Percentiles rank a stretch among this genome's conserved stretches.
phyloP scores from a whole-genome alignment of 2,888 invertebrate genomes.

The Notodonta ziczac region DNA sequence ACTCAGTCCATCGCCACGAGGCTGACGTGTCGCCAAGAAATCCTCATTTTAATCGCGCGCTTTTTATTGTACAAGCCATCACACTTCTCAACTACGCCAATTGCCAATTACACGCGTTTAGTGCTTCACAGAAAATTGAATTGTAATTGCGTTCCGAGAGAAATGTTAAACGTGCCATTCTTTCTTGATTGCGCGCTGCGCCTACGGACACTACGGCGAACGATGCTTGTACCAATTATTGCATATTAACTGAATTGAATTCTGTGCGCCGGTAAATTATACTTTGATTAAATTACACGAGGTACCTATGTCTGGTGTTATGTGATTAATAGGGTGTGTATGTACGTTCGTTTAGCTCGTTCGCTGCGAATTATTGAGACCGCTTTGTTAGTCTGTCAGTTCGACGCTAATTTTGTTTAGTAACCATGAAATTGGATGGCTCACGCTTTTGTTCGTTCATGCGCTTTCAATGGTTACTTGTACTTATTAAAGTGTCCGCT shows the following conservation, averaged over 20 bases:
- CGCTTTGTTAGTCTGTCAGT: slow-evolving; percentile 78
- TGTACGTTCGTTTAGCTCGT: slow-evolving; percentile 64
- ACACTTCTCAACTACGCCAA: slow-evolving; percentile 40
- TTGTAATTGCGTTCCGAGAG: slow-evolving; percentile 72
- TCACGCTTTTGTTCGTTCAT: slow-evolving; percentile 56
- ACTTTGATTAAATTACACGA: slow-evolving; percentile 65
- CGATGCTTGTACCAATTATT: slow-evolving; percentile 63
- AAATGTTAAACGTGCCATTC: slow-evolving; percentile 69
- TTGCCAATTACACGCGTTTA: slow-evolving; percentile 57
- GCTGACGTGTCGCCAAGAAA: slow-evolving; percentile 39
- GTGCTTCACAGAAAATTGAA: slow-evolving; percentile 70
- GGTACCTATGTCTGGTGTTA: slow-evolving; percentile 45
- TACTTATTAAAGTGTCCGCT: slow-evolving; percentile 62
- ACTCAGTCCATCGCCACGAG: slow-evolving; percentile 30
- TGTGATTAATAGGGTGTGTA: slow-evolving; percentile 66
- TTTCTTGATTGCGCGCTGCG: slow-evolving; percentile 61
- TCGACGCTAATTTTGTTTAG: slow-evolving; percentile 81
- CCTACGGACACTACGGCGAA: slow-evolving; percentile 41
- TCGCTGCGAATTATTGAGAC: slow-evolving; percentile 75
- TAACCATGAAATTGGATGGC: slow-evolving; percentile 78
- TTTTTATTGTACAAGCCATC: slow-evolving; percentile 45
- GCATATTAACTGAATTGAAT: slow-evolving; percentile 75
- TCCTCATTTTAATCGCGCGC: slow-evolving; percentile 55
- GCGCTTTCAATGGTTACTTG: slow-evolving; percentile 56
- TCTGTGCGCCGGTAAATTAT: slow-evolving; percentile 51